Conservation (phyloP, 2,113 vertebrate genomes). For the Passer domesticus region DNA sequence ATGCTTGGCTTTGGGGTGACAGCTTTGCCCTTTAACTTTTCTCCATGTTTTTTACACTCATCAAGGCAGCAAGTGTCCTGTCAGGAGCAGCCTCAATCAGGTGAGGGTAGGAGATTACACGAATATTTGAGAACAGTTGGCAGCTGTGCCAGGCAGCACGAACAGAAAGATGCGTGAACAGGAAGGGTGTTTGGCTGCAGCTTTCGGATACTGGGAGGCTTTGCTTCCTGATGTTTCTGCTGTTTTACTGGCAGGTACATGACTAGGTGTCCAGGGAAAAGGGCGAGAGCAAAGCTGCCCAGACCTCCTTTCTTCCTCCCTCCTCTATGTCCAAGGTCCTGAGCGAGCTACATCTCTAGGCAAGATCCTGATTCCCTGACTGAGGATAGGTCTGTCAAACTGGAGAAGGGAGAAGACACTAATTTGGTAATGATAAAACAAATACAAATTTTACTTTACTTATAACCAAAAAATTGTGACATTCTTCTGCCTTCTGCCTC, state of each 20-base stretch:
- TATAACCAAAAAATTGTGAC: not conserved
- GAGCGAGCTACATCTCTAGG: not conserved
- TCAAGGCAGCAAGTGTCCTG: not conserved
- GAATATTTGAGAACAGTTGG: not conserved
- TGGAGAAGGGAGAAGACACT: fast-evolving
- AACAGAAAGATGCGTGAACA: not conserved
- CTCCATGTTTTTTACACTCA: not conserved
- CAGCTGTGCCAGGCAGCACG: not conserved
- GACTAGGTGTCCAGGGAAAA: not conserved
- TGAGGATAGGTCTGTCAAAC: not conserved
- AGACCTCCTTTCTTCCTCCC: not conserved
- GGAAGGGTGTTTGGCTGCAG: not conserved
- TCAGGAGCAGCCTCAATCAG: not conserved
- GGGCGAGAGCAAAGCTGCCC: not conserved
- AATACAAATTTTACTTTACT: not conserved
- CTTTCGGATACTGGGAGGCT: not conserved
- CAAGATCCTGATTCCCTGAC: not conserved
- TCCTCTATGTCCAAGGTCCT: not conserved
- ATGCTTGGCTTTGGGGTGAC: not conserved
- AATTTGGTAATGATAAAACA: not conserved
- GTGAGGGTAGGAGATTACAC: not conserved
- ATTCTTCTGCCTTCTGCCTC: not conserved
- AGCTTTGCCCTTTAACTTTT: not conserved
- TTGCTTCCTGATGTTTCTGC: not conserved
- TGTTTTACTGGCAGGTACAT: not conserved